Conservation (phyloP, 1,140 invertebrate species). For the Meloidogyne hapla region DNA sequence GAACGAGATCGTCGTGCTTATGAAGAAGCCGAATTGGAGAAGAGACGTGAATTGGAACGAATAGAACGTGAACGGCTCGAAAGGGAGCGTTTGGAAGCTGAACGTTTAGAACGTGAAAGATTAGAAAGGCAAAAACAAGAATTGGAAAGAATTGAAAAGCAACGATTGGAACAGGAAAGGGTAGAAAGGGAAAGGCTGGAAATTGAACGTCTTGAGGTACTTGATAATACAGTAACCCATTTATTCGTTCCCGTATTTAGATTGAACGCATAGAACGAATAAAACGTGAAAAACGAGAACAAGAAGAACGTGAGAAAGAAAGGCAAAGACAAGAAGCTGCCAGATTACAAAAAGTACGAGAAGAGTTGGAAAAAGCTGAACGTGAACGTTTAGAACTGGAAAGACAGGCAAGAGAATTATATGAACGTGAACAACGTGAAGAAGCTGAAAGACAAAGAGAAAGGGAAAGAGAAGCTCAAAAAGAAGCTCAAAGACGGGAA, state of each 20-base stretch:
- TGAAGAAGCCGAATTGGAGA: conserved; percentile 56
- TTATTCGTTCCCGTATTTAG: too few relatives aligned
- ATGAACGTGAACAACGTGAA: conserved; percentile 54
- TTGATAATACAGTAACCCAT: too few relatives aligned
- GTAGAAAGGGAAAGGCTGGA: conserved; percentile 59
- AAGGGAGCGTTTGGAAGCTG: conserved; percentile 48
- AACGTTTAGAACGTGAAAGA: conserved; percentile 54
- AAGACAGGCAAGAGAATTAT: conserved; percentile 29
- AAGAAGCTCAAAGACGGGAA: conserved; percentile 48
- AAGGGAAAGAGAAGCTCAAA: conserved; percentile 47
- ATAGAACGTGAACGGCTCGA: conserved; percentile 47
- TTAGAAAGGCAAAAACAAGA: conserved; percentile 52
- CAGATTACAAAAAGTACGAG: conserved; percentile 40
- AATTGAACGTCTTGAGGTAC: conserved; percentile 52
- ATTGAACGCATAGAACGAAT: conserved; percentile 55
- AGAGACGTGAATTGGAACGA: conserved; percentile 49
- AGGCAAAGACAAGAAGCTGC: conserved; percentile 44
- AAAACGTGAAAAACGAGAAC: conserved; percentile 55
- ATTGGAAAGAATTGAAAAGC: conserved; percentile 44
- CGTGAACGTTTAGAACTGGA: conserved; percentile 55
- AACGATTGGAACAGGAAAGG: conserved; percentile 53
- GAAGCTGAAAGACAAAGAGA: conserved; percentile 56
- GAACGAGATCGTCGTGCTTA: conserved; percentile 49
- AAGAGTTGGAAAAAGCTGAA: conserved; percentile 53
- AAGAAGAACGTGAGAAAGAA: conserved; percentile 50